Base-by-base conservation (phyloP, 2,113 vertebrate genomes). In the Planiliza haematocheilus region DNA sequence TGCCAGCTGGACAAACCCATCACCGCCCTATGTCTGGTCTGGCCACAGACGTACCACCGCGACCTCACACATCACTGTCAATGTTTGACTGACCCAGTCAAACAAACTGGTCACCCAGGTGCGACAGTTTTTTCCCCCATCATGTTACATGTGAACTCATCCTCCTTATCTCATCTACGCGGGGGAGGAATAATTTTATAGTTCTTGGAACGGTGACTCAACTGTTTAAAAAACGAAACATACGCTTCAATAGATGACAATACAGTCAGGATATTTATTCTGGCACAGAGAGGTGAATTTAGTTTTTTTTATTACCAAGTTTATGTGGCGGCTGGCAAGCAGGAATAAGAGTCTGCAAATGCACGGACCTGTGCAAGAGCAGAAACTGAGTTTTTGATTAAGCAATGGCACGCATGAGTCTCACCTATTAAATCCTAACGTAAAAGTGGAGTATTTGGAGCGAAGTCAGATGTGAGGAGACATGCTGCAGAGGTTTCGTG, bases 1-100 rank as follows among this genome's bases (percentile, higher is more conserved):
- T 7, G 52, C 77, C 86, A 89, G 90, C 90, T 91, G 88, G 89
- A 89, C 90, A 85, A 91, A 82, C 64, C 83, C 77, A 78, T 88
- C 88, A 88, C 39, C 74, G 37, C 65, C 45, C 49, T 17, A 69
- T 43, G 52, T 66, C 78, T 72, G 49, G 53, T 73, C 43, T 30
- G 38, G 46, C 62, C 70, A 65, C 69, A 69, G 41, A 70, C 58
- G 18, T 41, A 55, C 69, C 60, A 55, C 59, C 84, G 12, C n/a
- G 8, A 7, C 12, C 79, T 87, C 69, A 74, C 88, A 84, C 79
- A 81, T 53, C 37, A 41, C 52, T 76, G 86, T 82, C 55, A 86
- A 66, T 72, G 76, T 80, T 87, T 52, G 61, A 79, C 51, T 79
- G 70, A 73, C 81, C 76, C 57, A 56, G 58, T 60, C 65, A 60